These are phyloP conservation scores for Oncorhynchus keta DNA, from an alignment of 2,113 vertebrate genomes.

Conservation along the genomic window DNA sequence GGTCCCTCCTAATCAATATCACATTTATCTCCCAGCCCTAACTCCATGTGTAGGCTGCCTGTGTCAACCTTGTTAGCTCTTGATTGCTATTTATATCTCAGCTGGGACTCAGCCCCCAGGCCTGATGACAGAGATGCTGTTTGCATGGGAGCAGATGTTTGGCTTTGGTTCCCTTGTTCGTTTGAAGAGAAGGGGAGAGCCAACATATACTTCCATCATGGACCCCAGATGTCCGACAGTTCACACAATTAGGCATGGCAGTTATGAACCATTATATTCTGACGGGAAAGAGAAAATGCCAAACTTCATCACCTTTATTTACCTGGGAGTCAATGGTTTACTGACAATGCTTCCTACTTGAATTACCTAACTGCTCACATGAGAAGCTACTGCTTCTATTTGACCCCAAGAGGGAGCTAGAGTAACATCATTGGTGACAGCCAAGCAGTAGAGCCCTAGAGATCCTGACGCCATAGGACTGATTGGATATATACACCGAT, in stretches of 20 bases:
- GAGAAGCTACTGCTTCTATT: neutral
- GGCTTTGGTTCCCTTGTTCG: neutral
- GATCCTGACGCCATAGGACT: neutral
- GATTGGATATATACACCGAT: neutral
- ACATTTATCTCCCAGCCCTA: conserved; percentile 22
- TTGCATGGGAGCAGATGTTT: conserved; percentile 45
- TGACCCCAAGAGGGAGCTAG: conserved; percentile 60
- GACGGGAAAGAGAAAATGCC: neutral
- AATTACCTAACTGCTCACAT: neutral
- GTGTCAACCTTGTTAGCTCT: conserved; percentile 25
- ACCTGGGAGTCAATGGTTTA: neutral
- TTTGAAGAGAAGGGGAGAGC: conserved; percentile 20
- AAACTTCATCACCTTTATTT: neutral
- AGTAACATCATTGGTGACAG: conserved; percentile 5
- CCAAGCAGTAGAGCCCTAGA: neutral
- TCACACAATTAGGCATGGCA: conserved; percentile 26
- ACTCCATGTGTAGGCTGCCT: neutral
- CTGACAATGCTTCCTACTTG: neutral
- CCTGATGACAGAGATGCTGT: conserved; percentile 36
- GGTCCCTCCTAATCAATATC: conserved; percentile 23
- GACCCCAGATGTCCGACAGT: neutral
- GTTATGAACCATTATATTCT: conserved; percentile 4
- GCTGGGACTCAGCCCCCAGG: conserved; percentile 19
- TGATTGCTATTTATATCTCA: conserved; percentile 38
- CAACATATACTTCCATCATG: conserved; percentile 17